Evolutionary conservation across 2,113 vertebrate species (phyloP), one percentile per base, ranked within the genome.

Genomic region (Archilochus colubris): DNA sequence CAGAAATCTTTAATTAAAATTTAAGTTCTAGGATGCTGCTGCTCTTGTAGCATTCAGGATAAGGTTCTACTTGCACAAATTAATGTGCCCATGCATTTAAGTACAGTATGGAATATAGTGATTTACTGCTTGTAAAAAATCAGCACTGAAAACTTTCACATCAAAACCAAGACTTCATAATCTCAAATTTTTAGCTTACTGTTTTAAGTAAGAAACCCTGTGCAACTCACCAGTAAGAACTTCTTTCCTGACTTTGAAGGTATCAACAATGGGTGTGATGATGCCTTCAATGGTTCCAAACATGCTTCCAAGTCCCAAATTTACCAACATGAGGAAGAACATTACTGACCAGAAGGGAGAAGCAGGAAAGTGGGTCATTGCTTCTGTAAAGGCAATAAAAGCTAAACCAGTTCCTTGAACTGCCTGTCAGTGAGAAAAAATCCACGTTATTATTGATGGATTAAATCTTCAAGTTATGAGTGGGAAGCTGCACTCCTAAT

Each of bases 331-430:
- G 84, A 99, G 98, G 96, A 99, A 99, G 96, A 99, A 99, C 99
- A 99, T 99, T 84, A 99, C 99, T 11, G 99, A 99, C 99, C 99
- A 99, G 98, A 99, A 99, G 10, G 99, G 99, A 31, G 99, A 99
- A 21, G 98, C 99, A 12, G 99, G 99, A 91, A 99, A 99, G 94
- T 99, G 99, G 10, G 99, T 99, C 99, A 99, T 99, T 15, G 99
- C 99, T 97, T 99, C 99, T 3, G 99, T 99, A 96, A 99, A 99
- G 94, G 99, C 99, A 66, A 99, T 99, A 94, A 99, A 99, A 83
- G 99, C 99, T 97, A 99, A 97, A 22, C 99, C 99, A 59, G 99
- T 99, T 59, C 99, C 99, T 91, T 99, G 99, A 74, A 99, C 99
- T 2, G 99, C 98, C 99, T 99, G 97, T 36, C 54, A 94, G 59